Percentiles rank a stretch among this genome's conserved stretches.
phyloP scores from a whole-genome alignment of 2,888 invertebrate genomes.

The Stenurella melanura region DNA sequence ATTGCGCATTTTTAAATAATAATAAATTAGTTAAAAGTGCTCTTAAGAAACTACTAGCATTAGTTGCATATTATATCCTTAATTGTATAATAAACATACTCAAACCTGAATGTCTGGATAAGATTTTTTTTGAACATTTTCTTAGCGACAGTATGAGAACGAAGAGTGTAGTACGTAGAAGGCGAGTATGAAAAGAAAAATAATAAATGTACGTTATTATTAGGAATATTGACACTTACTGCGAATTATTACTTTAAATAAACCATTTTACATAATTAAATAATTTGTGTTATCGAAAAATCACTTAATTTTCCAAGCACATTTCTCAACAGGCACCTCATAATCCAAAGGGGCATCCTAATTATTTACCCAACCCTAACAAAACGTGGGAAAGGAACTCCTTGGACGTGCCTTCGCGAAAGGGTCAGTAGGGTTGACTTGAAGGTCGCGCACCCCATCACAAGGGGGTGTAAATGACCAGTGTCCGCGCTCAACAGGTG shows the following conservation, averaged over 20 bases:
- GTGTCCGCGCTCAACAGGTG: slow-evolving; percentile 44
- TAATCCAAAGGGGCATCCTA: slow-evolving; percentile 20
- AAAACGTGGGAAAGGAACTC: slow-evolving; percentile 39
- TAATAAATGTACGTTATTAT: no score
- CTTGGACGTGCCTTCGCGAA: slow-evolving; percentile 45
- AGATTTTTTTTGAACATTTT: no score
- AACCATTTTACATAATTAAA: background rate
- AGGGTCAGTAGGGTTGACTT: slow-evolving; percentile 46
- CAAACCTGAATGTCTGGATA: no score
- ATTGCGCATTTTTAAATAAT: no score
- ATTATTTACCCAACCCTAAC: slow-evolving; percentile 35
- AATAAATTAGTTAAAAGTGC: no score
- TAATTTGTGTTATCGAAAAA: background rate
- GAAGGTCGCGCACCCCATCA: slow-evolving; percentile 47
- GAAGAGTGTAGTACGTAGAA: no score
- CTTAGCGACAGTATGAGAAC: no score
- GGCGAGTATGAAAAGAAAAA: no score
- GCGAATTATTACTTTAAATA: background rate
- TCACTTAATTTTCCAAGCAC: slow-evolving; percentile 2
- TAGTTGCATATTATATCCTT: no score
- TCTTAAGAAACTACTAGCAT: no score
- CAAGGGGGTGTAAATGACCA: slow-evolving; percentile 48
- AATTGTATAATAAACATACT: no score
- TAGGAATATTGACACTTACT: no score
- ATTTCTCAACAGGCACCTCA: background rate